Conservation (phyloP, 1,140 invertebrate genomes). For the Arion vulgaris region DNA sequence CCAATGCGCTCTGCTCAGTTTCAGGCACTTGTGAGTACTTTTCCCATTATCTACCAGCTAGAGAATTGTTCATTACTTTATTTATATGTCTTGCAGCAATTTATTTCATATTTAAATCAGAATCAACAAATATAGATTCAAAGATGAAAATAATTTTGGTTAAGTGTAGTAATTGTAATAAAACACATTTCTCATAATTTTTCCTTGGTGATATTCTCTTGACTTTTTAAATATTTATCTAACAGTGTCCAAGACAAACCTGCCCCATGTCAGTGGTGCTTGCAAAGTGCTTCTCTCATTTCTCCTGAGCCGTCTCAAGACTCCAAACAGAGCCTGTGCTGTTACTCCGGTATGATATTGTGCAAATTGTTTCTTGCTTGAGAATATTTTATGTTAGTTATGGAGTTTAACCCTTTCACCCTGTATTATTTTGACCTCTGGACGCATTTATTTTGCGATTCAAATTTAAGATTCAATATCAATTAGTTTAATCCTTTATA, state of each 20-base stretch:
- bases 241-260: constrained; percentile 79
- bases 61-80: not conserved
- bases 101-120: too few relatives aligned
- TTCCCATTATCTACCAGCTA: not conserved
- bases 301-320: constrained; percentile 75
- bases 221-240: constrained; percentile 21
- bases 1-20: constrained; percentile 83
- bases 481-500: too few relatives aligned
- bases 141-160: too few relatives aligned
- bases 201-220: too few relatives aligned
- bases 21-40: constrained; percentile 78
- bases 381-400: not conserved
- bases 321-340: constrained; percentile 66
- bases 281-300: constrained; percentile 77
- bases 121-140: too few relatives aligned
- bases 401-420: too few relatives aligned
- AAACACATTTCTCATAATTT: too few relatives aligned
- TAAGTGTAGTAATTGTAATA: too few relatives aligned
- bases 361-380: not conserved
- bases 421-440: too few relatives aligned
- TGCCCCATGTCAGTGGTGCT: constrained; percentile 76
- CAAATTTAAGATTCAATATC: too few relatives aligned
- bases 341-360: constrained; percentile 64
- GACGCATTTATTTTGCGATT: too few relatives aligned
- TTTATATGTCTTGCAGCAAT: too few relatives aligned